Evolutionary conservation across 2,113 vertebrate species (phyloP).

Genomic region (Athene cunicularia): DNA sequence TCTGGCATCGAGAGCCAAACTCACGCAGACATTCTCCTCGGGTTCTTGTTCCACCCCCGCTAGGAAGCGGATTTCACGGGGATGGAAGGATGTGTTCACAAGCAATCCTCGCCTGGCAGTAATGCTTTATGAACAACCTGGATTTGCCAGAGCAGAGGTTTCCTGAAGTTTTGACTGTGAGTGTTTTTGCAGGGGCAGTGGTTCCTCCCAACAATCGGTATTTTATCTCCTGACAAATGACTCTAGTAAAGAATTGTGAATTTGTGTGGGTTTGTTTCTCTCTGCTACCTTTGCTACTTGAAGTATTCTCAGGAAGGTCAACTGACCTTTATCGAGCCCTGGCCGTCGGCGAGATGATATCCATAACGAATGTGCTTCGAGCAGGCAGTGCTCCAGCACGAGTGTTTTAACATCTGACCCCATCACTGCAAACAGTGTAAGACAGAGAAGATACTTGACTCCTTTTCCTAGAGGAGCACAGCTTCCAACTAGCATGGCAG

Average conservation of each 20-base stretch:
- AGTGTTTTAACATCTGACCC: constrained; percentile 35
- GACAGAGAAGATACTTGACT: neutral
- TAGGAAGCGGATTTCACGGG: neutral
- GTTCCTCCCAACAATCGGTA: neutral
- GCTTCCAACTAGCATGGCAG: neutral
- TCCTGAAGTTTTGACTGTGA: neutral
- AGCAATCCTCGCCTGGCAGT: neutral
- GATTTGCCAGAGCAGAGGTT: neutral
- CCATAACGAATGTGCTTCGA: constrained; percentile 13
- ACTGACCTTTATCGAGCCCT: neutral
- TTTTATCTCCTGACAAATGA: neutral
- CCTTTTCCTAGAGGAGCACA: neutral
- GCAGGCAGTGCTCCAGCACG: neutral
- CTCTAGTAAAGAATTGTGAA: neutral
- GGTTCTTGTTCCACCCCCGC: neutral
- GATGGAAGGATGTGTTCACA: neutral
- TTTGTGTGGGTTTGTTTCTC: constrained; percentile 20
- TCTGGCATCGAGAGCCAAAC: neutral
- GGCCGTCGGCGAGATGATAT: neutral
- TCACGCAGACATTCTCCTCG: neutral
- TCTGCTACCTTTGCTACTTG: neutral
- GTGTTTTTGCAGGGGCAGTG: neutral
- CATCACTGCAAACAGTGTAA: neutral
- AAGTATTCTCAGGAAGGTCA: constrained; percentile 15
- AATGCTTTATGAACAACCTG: neutral